phyloP scores from a whole-genome alignment of 2,113 vertebrate genomes.

The Corythoichthys intestinalis region DNA sequence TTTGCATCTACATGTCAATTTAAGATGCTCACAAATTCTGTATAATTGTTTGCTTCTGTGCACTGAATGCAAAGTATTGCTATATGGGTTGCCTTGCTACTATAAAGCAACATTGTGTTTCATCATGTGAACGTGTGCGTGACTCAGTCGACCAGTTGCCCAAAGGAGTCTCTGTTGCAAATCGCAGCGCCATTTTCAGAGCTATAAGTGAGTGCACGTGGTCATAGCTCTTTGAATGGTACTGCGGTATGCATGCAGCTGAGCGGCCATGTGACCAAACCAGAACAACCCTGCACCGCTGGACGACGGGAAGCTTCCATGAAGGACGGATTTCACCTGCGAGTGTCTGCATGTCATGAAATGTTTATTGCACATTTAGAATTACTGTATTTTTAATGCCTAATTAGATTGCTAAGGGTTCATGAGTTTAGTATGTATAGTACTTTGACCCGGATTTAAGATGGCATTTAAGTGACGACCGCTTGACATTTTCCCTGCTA shows the following conservation, averaged over 20 bases:
- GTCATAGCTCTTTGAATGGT: constrained; percentile 97
- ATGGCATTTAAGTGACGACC: background rate
- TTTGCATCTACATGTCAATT: too few species aligned
- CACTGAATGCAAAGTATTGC: too few species aligned
- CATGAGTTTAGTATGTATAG: background rate
- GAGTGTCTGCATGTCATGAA: background rate
- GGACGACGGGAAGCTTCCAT: background rate
- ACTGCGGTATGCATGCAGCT: constrained; percentile 81
- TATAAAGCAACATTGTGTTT: too few species aligned
- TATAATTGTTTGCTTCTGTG: too few species aligned
- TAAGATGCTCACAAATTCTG: too few species aligned
- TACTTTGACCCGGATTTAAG: background rate
- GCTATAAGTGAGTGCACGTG: constrained; percentile 80
- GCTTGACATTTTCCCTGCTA: background rate
- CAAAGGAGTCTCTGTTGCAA: constrained; percentile 61
- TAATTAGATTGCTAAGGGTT: background rate
- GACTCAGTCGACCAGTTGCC: too few species aligned
- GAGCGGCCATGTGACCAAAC: constrained; percentile 47
- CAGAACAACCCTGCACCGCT: background rate
- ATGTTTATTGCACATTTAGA: background rate
- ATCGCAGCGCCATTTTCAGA: constrained; percentile 91
- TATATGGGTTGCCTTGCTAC: too few species aligned
- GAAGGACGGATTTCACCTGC: background rate
- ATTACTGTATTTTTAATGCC: background rate
- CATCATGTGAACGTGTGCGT: too few species aligned